These are phyloP conservation scores for Chirona hameri DNA, from an alignment of 2,888 invertebrate genomes.

Conservation along the genomic window DNA sequence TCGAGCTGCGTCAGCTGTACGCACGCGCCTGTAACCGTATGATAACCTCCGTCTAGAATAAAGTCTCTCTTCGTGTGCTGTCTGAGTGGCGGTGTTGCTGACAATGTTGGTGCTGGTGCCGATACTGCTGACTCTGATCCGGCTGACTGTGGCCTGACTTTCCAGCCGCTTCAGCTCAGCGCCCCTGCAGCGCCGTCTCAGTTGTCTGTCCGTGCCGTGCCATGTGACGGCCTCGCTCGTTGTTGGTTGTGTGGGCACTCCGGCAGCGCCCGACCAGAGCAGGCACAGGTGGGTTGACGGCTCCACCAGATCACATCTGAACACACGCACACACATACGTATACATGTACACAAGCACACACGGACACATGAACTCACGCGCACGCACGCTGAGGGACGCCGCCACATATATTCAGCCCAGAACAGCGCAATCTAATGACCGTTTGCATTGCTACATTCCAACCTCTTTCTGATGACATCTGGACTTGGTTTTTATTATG, in stretches of 20 bases:
- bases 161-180: background rate
- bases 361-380: background rate
- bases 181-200: too few species aligned
- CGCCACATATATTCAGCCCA: too few species aligned
- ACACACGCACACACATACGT: too few species aligned
- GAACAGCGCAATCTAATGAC: too few species aligned
- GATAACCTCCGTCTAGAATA: background rate
- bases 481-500: too few species aligned
- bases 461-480: too few species aligned
- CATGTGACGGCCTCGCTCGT: background rate
- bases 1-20: background rate
- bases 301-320: too few species aligned
- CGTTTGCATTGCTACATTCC: too few species aligned
- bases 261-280: background rate
- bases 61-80: background rate
- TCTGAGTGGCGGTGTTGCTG: background rate
- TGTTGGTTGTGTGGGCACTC: background rate
- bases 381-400: too few species aligned
- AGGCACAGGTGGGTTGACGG: background rate
- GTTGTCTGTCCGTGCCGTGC: background rate
- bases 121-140: background rate
- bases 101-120: background rate
- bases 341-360: background rate
- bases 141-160: conserved; percentile 9
- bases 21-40: background rate